Evolutionary conservation across 2,797 vertebrate genomes (phyloP).

Genomic region (Acanthurus tractus): DNA sequence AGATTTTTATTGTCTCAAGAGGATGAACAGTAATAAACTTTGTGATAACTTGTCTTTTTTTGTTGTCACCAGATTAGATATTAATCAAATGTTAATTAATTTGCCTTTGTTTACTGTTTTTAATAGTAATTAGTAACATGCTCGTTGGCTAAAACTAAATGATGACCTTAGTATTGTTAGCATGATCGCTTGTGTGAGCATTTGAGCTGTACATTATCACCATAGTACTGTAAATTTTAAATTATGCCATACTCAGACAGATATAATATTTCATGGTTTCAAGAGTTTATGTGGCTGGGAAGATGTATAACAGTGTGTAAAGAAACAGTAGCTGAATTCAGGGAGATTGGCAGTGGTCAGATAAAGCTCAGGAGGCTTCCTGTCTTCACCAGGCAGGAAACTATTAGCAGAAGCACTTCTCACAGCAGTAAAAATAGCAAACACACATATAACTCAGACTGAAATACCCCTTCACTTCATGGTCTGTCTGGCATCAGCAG

Average conservation of each 20-base stretch:
- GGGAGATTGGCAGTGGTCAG: conserved; percentile 39
- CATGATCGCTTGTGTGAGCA: background rate
- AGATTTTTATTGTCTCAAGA: too few relatives aligned
- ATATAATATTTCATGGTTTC: too few relatives aligned
- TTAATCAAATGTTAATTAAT: too few relatives aligned
- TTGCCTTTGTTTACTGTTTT: too few relatives aligned
- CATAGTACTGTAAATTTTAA: too few relatives aligned
- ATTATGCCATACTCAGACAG: too few relatives aligned
- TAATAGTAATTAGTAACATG: background rate
- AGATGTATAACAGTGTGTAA: background rate
- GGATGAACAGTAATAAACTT: too few relatives aligned
- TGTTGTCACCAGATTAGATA: too few relatives aligned
- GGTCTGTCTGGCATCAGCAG: conserved; percentile 56
- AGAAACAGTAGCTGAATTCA: conserved; percentile 23
- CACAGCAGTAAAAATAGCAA: conserved; percentile 80
- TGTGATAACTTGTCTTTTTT: too few relatives aligned
- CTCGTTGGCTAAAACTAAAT: background rate
- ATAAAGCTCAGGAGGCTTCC: conserved; percentile 59
- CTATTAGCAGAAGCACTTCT: conserved; percentile 76
- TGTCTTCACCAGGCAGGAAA: conserved; percentile 65
- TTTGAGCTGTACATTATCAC: too few relatives aligned
- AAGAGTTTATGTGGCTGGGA: too few relatives aligned
- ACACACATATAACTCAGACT: conserved; percentile 73
- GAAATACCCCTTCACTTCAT: conserved; percentile 64
- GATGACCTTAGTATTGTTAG: background rate